Percentiles rank a stretch among this genome's conserved stretches.
These are phyloP conservation scores for Macroramphosus scolopax DNA, from an alignment of 2,797 vertebrate species.

Conservation along the genomic window DNA sequence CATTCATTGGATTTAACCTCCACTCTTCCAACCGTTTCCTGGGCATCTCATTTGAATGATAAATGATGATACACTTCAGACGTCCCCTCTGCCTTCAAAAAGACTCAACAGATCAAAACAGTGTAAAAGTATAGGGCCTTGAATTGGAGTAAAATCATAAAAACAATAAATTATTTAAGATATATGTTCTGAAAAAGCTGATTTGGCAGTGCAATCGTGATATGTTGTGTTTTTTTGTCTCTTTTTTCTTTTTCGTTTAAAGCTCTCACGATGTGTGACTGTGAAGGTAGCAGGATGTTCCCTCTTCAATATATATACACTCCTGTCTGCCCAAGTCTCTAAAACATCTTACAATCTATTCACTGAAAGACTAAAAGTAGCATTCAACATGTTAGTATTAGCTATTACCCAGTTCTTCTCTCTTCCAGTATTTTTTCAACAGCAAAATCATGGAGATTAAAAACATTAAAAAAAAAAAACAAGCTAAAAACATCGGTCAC, in stretches of 20 bases:
- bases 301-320: slow-evolving; percentile 69
- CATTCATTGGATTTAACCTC: no score
- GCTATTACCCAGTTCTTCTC: slow-evolving; percentile 69
- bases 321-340: slow-evolving; percentile 35
- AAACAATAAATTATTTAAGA: slow-evolving; percentile 67
- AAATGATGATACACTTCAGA: no score
- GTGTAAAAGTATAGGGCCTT: slow-evolving; percentile 48
- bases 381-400: slow-evolving; percentile 67
- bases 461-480: slow-evolving; percentile 44
- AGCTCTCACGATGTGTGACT: slow-evolving; percentile 39
- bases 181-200: slow-evolving; percentile 44
- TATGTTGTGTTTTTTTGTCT: slow-evolving; percentile 38
- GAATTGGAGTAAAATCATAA: slow-evolving; percentile 45
- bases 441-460: slow-evolving; percentile 57
- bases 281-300: slow-evolving; percentile 77
- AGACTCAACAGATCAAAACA: slow-evolving; percentile 27
- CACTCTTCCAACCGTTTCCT: no score
- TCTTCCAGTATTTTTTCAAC: slow-evolving; percentile 56
- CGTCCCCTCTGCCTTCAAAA: no score
- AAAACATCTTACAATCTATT: slow-evolving; percentile 65
- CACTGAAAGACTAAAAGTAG: slow-evolving; percentile 66
- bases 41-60: no score
- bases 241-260: slow-evolving; percentile 17
- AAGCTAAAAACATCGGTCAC: slow-evolving; percentile 55
- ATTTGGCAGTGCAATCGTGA: slow-evolving; percentile 67